Base-by-base conservation (phyloP, 2,797 vertebrate genomes). In the Triplophysa yarkandensis region DNA sequence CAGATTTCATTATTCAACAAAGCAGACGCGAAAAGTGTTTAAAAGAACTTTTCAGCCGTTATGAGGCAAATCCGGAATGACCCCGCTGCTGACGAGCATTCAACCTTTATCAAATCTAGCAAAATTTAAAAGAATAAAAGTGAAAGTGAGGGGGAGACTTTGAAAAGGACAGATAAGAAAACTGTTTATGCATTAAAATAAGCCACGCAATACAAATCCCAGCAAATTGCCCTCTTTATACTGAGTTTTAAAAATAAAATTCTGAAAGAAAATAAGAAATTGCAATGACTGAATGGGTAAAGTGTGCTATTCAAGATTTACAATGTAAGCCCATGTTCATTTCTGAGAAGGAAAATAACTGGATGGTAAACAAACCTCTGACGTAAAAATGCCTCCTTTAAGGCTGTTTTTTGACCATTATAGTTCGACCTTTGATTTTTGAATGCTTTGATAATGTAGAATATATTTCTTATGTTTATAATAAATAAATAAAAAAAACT, bases 191-290 rank as follows among this genome's bases (percentile, higher is more conserved):
- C 13, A 46, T 39, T 32, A 23, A 4, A 32, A 50, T 48, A 65
- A 27, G 32, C 25, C 50, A 28, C n/a, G 16, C 11, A 16, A 57
- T 34, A 57, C 68, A 55, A 69, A 57, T 28, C 13, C 4, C 17
- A 77, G 63, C 61, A 71, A 78, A 65, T 78, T 81, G 43, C 6
- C 48, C 36, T 28, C 17, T 52, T 71, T 39, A 28, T 36, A 48
- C 14, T 27, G 8, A 17, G 32, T 52, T 52, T 30, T 16, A 10
- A 52, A 72, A 52, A 34, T 32, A 62, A 62, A 63, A 3, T 17
- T 9, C 10, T 6, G 30, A 50, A 3, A 6, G 16, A 61, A 61
- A 48, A 62, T 58, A 36, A 39, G 23, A 4, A 27, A 14, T 54
- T 39, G 23, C 39, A 23, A 23, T 60, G 28, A 58, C 41, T 60